These are phyloP conservation scores for Proterorhinus semilunaris DNA, from an alignment of 2,113 vertebrate genomes.

Conservation along the genomic window DNA sequence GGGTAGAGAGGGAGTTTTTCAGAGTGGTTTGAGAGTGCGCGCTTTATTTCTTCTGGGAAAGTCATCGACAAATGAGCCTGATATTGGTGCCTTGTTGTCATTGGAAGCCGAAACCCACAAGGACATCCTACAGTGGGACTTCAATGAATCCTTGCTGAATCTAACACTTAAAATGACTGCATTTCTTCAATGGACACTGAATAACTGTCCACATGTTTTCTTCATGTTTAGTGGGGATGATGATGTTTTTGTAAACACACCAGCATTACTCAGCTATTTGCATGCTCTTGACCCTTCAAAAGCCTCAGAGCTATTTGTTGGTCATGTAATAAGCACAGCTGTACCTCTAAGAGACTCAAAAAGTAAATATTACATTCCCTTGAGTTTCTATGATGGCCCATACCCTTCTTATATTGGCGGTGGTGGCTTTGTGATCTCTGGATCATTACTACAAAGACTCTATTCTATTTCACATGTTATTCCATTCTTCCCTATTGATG, in stretches of 20 bases:
- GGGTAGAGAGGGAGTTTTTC: conserved; percentile 60
- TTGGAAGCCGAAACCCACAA: conserved; percentile 64
- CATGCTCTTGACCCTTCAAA: conserved; percentile 52
- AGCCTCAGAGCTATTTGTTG: conserved; percentile 68
- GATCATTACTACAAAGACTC: conserved; percentile 38
- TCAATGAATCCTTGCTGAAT: conserved; percentile 76
- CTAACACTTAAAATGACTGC: conserved; percentile 75
- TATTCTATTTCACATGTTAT: conserved; percentile 52
- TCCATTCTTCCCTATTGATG: conserved; percentile 83
- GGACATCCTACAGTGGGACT: conserved; percentile 81
- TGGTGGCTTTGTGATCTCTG: conserved; percentile 77
- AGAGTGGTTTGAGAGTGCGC: conserved; percentile 43
- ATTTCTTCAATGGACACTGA: conserved; percentile 72
- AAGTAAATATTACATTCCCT: conserved; percentile 83
- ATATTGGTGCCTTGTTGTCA: conserved; percentile 58
- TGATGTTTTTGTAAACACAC: conserved; percentile 83
- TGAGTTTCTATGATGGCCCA: conserved; percentile 57
- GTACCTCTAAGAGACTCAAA: conserved; percentile 62
- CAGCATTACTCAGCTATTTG: conserved; percentile 68
- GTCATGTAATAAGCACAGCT: conserved; percentile 74
- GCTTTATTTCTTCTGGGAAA: conserved; percentile 75
- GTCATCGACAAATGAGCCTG: conserved; percentile 51
- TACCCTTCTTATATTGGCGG: conserved; percentile 80
- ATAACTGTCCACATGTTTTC: conserved; percentile 51
- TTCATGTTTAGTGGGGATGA: conserved; percentile 83